phyloP scores from a whole-genome alignment of 1,140 invertebrate genomes.

The Triops longicaudatus region DNA sequence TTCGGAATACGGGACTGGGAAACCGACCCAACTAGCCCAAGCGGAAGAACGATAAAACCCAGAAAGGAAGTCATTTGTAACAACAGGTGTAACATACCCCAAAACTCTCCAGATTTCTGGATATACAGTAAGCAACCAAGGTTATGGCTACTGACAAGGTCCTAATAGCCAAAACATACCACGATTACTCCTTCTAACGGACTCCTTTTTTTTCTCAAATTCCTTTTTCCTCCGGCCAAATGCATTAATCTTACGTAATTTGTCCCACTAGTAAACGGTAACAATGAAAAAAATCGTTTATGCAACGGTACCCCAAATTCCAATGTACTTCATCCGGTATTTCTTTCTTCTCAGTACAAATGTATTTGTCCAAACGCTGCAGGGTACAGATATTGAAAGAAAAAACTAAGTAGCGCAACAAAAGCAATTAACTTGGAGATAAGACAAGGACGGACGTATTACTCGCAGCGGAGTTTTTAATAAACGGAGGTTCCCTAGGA shows the following conservation, averaged over 20 bases:
- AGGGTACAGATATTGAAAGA: not conserved
- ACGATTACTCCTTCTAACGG: not conserved
- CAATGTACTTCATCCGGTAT: not conserved
- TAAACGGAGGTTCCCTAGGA: not conserved
- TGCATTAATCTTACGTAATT: not conserved
- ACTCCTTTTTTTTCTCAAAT: not conserved
- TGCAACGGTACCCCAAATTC: not conserved
- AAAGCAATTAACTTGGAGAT: not conserved
- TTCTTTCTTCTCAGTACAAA: not conserved
- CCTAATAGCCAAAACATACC: not conserved
- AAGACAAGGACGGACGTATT: not conserved
- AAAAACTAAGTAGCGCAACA: not conserved
- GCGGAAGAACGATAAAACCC: slow-evolving; percentile 14
- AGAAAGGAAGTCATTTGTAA: not conserved
- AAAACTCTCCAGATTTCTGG: not conserved
- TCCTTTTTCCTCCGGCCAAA: not conserved
- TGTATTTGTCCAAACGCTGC: not conserved
- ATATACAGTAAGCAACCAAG: not conserved
- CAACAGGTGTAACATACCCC: not conserved
- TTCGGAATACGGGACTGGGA: not conserved
- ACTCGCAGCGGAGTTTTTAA: not conserved
- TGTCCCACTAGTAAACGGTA: not conserved
- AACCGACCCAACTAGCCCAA: not conserved
- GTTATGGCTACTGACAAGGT: not conserved
- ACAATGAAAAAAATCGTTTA: not conserved